Evolutionary conservation across 2,888 invertebrate species (phyloP).

Genomic region (Eurytoma adleriae): DNA sequence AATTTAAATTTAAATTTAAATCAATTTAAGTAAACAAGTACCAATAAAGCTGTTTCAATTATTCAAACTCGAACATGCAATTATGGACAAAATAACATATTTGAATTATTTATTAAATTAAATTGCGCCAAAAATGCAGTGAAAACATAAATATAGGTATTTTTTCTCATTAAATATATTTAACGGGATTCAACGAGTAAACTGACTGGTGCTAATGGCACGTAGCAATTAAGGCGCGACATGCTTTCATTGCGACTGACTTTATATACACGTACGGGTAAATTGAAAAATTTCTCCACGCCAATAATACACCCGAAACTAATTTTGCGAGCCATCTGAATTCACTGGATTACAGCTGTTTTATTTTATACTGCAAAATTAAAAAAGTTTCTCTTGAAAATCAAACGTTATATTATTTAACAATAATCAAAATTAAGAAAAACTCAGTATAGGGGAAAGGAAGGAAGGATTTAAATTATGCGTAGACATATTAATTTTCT

Average conservation of each 20-base stretch:
- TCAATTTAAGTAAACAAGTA: too few relatives aligned
- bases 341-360: too few relatives aligned
- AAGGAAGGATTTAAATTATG: neutral
- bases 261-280: neutral
- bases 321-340: too few relatives aligned
- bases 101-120: neutral
- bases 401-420: too few relatives aligned
- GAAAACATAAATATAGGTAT: too few relatives aligned
- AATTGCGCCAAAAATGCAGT: neutral
- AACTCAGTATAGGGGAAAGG: neutral
- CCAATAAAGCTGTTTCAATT: too few relatives aligned
- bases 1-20: too few relatives aligned
- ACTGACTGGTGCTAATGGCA: constrained; percentile 40
- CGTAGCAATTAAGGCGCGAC: constrained; percentile 48
- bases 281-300: neutral
- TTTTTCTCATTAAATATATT: too few relatives aligned
- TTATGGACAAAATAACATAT: neutral
- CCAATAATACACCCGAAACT: too few relatives aligned
- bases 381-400: too few relatives aligned
- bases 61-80: too few relatives aligned
- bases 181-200: neutral
- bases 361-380: too few relatives aligned
- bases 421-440: neutral
- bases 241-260: constrained; percentile 35
- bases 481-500: constrained; percentile 32